Percentiles rank a stretch among this genome's conserved stretches.
Conservation (phyloP, 2,888 invertebrate species). For the Ditula angustiorana region DNA sequence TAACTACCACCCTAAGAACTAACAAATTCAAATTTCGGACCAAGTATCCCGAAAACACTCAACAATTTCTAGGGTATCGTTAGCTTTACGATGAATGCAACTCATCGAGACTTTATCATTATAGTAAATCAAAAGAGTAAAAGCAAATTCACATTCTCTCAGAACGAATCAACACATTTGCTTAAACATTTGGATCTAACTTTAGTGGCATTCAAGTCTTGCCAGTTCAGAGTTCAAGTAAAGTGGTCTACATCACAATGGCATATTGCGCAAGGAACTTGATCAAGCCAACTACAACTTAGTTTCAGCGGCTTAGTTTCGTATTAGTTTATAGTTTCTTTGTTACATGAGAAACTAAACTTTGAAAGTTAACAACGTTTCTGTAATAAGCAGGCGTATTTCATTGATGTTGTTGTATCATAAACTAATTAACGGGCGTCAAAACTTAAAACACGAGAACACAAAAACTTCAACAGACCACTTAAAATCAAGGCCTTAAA, state of each 20-base stretch:
- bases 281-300: slow-evolving; percentile 46
- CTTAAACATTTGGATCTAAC: slow-evolving; percentile 5
- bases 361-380: neutral
- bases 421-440: neutral
- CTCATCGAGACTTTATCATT: neutral
- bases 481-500: slow-evolving; percentile 32
- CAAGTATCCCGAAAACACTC: neutral
- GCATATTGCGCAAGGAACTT: slow-evolving; percentile 52
- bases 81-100: neutral
- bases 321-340: slow-evolving; percentile 16
- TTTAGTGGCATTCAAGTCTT: slow-evolving; percentile 16
- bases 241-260: slow-evolving; percentile 52
- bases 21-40: neutral
- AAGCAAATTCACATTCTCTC: neutral
- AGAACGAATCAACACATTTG: neutral
- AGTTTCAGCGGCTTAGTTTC: slow-evolving; percentile 42
- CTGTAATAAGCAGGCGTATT: neutral
- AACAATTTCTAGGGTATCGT: neutral
- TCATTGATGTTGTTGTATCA: neutral
- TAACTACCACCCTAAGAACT: neutral
- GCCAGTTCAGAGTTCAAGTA: slow-evolving; percentile 40
- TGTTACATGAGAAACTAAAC: neutral
- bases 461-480: slow-evolving; percentile 30
- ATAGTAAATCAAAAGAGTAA: neutral
- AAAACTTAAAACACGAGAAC: neutral